Base-by-base conservation (phyloP, 2,888 invertebrate species). In the Hoplodrina blanda region DNA sequence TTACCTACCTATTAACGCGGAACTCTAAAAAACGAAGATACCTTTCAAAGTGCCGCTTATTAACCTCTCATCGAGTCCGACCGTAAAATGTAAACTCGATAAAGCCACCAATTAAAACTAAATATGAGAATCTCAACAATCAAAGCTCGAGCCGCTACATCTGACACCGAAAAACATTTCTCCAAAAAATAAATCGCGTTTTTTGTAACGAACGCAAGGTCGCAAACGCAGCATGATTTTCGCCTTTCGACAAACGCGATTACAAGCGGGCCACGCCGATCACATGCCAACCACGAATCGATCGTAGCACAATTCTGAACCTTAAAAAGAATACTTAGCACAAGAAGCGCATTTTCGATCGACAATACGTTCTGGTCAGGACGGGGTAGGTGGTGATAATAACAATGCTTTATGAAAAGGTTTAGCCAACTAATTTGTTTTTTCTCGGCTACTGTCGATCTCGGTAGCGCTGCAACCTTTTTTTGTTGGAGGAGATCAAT, bases 41-140 rank as follows among this genome's bases (percentile, higher is more conserved):
- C 93, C 92, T 95, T 94, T 95, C 94, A 95, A 95, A 95, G 94
- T 92, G 95, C 95, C 96, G 96, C 96, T 95, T 95, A 95, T 95
- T 96, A 95, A 95, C 95, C 95, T 95, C 95, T 96, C 96, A 95
- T 95, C 96, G 95, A 93, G 89, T 93, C 91, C 92, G 94, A 95
- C 96, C 96, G 96, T 95, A 96, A 96, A 96, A 95, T 95, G 95
- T 96, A 96, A 96, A 96, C 95, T 95, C 95, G 95, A 95, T 96
- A 95, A 96, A 95, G 95, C 95, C 95, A 96, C 96, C 96, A 96
- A 96, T 96, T 96, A 96, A 96, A 96, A 95, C 95, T 95, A 95
- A 95, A 96, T 94, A 96, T 95, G 96, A 96, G 95, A 95, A 95
- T 93, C 90, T 95, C 92, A 91, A 93, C 94, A 95, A 94, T 96